Base-by-base conservation (phyloP, 2,797 vertebrate genomes). In the Natrix natrix region DNA sequence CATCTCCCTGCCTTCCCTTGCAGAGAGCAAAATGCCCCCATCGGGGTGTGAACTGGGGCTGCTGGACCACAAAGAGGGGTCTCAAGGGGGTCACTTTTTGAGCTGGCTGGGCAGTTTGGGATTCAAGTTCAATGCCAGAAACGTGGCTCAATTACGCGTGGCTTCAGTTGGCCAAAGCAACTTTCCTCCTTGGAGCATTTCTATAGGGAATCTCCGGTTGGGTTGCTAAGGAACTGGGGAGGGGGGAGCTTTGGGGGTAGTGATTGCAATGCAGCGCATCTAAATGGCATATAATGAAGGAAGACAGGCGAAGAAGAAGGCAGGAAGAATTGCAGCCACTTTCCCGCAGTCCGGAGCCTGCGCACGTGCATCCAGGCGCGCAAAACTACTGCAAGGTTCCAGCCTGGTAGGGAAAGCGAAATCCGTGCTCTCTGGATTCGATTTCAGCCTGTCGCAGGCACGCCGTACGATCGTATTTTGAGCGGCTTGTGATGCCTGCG, bases 401-500 rank as follows among this genome's bases (percentile, higher is more conserved):
- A 8, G 69, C 0, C 7, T n/a, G 1, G 16, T 3, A 0, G 3
- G n/a, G n/a, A 8, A 22, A 10, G 32, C 32, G 4, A 10, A 74
- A 6, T 20, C 28, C 24, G n/a, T 2, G 2, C 12, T 48, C n/a
- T 86, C 59, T 43, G 20, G n/a, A 11, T 59, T 66, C 6, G 89
- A 66, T 26, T 86, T 10, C 16, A 1, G 14, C 26, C 66, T 83
- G 2, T 55, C 12, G 1, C 1, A 5, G 14, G 1, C 2, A 0
- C 6, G 43, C 1, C 56, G 5, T 5, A 11, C 54, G 26, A 28
- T 14, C n/a, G 14, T 12, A 1, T 37, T 8, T 5, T 0, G 57
- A 83, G 43, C 66, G 8, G 7, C 26, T 93, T 3, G 2, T 60
- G 6, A 32, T 5, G 54, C 20, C 56, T 92, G 74, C 5, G 28